Evolutionary conservation across 2,888 invertebrate species (phyloP).

Genomic region (Apamea sordens): DNA sequence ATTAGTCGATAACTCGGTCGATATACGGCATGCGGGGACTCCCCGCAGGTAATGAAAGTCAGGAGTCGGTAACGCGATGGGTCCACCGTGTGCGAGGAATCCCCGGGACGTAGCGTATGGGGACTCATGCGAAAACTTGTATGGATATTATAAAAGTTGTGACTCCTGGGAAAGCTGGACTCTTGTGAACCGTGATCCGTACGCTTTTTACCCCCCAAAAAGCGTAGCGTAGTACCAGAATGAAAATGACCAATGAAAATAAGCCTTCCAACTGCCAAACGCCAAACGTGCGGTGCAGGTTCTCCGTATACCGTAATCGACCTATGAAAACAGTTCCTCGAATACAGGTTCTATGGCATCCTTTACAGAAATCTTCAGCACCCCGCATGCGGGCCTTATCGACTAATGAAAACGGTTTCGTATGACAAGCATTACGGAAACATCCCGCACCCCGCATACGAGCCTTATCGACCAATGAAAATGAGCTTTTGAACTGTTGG

Average conservation of each 20-base stretch:
- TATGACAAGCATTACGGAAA: neutral
- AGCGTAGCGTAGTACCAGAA: neutral
- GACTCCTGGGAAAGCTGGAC: too few species aligned
- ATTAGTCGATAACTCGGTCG: neutral
- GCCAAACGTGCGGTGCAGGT: neutral
- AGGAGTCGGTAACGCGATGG: neutral
- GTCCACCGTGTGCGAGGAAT: neutral
- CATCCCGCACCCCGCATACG: neutral
- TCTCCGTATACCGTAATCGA: neutral
- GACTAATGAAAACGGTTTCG: neutral
- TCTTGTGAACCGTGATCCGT: too few species aligned
- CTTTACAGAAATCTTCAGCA: neutral
- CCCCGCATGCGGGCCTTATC: neutral
- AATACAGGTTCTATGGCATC: neutral
- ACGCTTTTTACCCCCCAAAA: neutral
- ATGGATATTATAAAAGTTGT: too few species aligned
- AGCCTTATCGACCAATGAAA: neutral
- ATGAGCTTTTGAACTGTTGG: neutral
- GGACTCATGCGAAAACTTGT: too few species aligned
- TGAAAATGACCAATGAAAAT: neutral
- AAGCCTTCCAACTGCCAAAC: neutral
- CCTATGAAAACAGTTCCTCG: neutral
- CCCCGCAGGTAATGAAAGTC: neutral
- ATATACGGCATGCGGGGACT: neutral
- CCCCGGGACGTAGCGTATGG: neutral